Base-by-base conservation (phyloP, 37 sponge, comb jelly and placozoan species). In the Diacarnus erythraeanus region DNA sequence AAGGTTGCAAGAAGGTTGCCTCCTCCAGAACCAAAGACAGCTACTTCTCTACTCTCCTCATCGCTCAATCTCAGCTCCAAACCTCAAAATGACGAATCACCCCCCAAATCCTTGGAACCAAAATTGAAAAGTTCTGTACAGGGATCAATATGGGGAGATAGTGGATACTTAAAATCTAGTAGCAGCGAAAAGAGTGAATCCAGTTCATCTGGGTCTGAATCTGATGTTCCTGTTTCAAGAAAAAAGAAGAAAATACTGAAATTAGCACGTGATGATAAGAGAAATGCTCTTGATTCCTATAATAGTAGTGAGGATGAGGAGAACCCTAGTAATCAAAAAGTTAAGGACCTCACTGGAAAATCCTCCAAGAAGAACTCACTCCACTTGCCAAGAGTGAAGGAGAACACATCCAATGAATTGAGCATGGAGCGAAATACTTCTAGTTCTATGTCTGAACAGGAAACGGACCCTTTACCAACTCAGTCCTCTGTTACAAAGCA, bases 141-240 rank as follows among this genome's bases (percentile, higher is more conserved):
- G 5, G 17, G 38, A 18, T 40, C 72, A 6, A 10, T 72, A 35
- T 72, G 72, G 72, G 38, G 38, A 3, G 72, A 72, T 15, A n/a
- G 6, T 41, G 72, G 72, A 18, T 72, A 35, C 30, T 42, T 72
- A 47, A 72, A 72, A 6, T 35, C 72, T 6, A 72, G 72, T 26
- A 72, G 72, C 47, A 72, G 72, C 47, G 38, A 35, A 35, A 35
- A 42, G 21, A 27, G 30, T 25, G 72, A 72, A 18, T 72, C 72
- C 2, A 35, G 47, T 25, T 27, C 27, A 17, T 72, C 47, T 18
- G 47, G n/a, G 17, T 40, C 47, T 23, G 38, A 72, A 20, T 60
- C 61, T 6, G 61, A 60, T 20, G 61, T 17, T 26, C 61, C 61
- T 25, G 4, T 60, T 60, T 25, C 27, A 6, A 47, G 51, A 47